Conservation (phyloP, 2,797 vertebrate genomes). For the Meriones psammophilus region DNA sequence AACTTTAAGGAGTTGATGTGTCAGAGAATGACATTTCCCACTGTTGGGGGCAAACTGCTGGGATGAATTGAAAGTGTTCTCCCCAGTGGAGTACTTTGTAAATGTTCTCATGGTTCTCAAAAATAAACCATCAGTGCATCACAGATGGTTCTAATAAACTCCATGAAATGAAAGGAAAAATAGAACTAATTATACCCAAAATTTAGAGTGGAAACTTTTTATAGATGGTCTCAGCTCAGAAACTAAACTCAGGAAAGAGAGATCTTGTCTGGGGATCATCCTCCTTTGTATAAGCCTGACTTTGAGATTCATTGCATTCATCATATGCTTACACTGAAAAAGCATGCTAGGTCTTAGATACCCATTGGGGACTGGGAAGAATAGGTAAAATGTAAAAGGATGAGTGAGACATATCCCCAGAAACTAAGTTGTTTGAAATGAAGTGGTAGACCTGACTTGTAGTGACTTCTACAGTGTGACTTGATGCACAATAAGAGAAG, state of each 20-base stretch:
- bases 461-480: not conserved
- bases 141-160: conserved; percentile 73
- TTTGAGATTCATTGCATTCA: conserved; percentile 40
- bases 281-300: conserved; percentile 32
- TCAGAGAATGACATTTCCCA: conserved; percentile 22
- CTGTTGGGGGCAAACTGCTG: not conserved
- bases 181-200: conserved; percentile 65
- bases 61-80: conserved; percentile 24
- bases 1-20: conserved; percentile 12
- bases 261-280: conserved; percentile 48
- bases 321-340: conserved; percentile 14
- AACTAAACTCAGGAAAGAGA: conserved; percentile 67
- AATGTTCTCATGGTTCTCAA: conserved; percentile 63
- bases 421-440: not conserved
- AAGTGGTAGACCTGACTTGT: not conserved
- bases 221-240: conserved; percentile 62
- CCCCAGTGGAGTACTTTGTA: conserved; percentile 3
- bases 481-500: not conserved
- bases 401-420: not conserved
- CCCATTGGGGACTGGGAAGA: not conserved
- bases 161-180: conserved; percentile 66
- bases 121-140: conserved; percentile 60
- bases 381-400: not conserved
- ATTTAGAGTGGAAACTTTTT: conserved; percentile 70
- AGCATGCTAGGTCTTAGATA: not conserved